A percentile compares a stretch with the other conserved stretches of the same genome.
phyloP scores from a whole-genome alignment of 1,140 invertebrate species.

The Portunus trituberculatus region DNA sequence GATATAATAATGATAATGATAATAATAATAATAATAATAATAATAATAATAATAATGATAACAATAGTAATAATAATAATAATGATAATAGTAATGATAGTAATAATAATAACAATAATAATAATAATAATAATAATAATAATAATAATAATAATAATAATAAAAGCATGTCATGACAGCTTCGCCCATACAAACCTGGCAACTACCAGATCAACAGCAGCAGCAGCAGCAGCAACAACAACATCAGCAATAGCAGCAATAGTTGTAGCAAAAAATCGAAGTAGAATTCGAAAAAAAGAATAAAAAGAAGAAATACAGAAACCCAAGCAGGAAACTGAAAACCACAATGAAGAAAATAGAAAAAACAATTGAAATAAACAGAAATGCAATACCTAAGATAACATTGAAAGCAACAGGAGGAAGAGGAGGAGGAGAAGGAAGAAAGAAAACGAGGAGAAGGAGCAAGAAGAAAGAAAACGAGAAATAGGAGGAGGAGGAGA shows the following conservation, averaged over 20 bases:
- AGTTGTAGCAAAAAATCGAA: neutral
- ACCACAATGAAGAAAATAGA: neutral
- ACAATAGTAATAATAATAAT: constrained; percentile 31
- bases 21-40: neutral
- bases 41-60: no score
- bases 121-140: neutral
- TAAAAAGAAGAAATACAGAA: neutral
- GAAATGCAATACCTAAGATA: neutral
- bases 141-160: no score
- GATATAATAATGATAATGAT: constrained; percentile 7
- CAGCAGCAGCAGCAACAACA: neutral
- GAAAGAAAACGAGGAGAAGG: neutral
- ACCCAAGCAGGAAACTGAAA: no score
- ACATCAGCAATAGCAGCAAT: neutral
- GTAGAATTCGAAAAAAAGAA: neutral
- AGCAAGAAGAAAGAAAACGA: neutral
- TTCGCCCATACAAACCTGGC: neutral
- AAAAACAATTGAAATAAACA: no score
- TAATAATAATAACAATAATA: neutral
- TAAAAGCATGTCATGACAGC: neutral
- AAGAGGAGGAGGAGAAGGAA: neutral
- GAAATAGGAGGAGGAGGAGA: no score
- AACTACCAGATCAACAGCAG: neutral
- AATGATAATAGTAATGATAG: neutral
- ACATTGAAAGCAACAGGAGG: neutral